Conservation (phyloP, 1,140 invertebrate genomes). For the Diuraphis noxia region DNA sequence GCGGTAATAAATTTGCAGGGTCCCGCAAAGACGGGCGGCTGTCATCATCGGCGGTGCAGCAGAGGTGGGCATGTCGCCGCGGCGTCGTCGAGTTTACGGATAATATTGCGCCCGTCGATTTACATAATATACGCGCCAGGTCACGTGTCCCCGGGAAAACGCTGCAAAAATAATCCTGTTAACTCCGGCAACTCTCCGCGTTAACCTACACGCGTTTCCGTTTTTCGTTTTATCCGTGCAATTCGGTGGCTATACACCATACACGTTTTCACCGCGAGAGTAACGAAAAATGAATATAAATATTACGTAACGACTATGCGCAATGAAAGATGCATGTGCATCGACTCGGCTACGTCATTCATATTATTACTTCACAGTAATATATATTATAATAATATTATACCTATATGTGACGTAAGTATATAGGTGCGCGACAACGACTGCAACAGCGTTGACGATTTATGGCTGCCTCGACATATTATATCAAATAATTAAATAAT, state of each 20-base stretch:
- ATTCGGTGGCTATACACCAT: not conserved
- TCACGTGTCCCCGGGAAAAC: conserved; percentile 27
- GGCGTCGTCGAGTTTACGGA: conserved; percentile 8
- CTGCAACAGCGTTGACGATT: not conserved
- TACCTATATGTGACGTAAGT: not conserved
- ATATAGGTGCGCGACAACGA: not conserved
- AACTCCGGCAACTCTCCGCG: not conserved
- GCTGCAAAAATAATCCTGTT: not conserved
- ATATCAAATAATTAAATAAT: not conserved
- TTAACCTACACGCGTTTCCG: too few relatives aligned
- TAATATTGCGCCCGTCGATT: conserved; percentile 1
- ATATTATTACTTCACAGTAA: not conserved
- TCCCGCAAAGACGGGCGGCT: conserved; percentile 17
- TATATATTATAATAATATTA: not conserved
- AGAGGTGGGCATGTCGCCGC: not conserved
- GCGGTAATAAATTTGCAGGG: conserved; percentile 13
- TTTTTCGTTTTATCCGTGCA: not conserved
- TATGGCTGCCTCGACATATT: not conserved
- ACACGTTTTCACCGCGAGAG: too few relatives aligned
- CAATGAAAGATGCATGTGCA: not conserved
- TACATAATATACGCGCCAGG: conserved; percentile 22
- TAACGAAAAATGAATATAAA: conserved; percentile 3
- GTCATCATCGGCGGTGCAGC: not conserved
- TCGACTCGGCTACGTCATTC: not conserved
- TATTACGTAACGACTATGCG: not conserved